These are phyloP conservation scores for Hypolimnas misippus DNA, from an alignment of 2,888 invertebrate genomes.

Conservation along the genomic window DNA sequence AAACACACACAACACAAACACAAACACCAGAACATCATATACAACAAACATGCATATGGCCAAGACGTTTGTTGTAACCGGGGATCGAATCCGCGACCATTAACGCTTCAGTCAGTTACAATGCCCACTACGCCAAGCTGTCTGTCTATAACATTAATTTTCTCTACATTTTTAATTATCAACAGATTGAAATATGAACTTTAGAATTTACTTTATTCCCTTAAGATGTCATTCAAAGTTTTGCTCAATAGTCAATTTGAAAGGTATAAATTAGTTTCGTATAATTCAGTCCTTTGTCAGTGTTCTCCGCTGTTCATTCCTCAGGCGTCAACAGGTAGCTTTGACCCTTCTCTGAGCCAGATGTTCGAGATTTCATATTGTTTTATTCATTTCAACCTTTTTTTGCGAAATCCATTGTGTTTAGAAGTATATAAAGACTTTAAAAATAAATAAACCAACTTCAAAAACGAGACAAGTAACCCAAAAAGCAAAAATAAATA, in stretches of 20 bases:
- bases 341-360: conserved; percentile 3
- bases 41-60: no score
- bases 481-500: no score
- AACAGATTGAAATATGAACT: neutral
- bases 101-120: no score
- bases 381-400: conserved; percentile 29
- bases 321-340: conserved; percentile 2
- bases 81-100: no score
- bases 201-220: neutral
- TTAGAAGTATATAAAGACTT: neutral
- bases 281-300: neutral
- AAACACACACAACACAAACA: no score
- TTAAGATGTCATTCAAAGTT: neutral
- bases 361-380: conserved; percentile 13
- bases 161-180: no score
- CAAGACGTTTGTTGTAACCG: no score
- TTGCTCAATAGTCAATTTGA: neutral
- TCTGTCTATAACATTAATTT: no score
- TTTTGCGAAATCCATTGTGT: neutral
- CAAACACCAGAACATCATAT: no score
- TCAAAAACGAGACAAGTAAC: no score
- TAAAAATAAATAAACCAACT: no score
- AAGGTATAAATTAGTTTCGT: neutral
- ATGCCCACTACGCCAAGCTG: no score
- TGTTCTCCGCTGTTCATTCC: neutral